Evolutionary conservation across 1,140 invertebrate species (phyloP).

Genomic region (Scaptomyza hsui): DNA sequence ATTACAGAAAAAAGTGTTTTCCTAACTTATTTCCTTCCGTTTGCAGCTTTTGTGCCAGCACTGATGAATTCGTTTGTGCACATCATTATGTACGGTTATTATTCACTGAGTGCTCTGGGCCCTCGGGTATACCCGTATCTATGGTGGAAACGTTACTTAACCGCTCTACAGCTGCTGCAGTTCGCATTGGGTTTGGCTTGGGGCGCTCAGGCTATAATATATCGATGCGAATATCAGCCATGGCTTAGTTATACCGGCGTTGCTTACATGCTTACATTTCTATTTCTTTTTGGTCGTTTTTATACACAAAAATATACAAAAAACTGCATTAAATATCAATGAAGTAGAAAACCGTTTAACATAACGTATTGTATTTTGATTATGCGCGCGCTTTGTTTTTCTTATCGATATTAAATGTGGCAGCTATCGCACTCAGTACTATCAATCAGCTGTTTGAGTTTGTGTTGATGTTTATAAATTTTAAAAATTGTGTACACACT

Average conservation of each 20-base stretch:
- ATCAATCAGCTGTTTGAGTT: conserved; percentile 41
- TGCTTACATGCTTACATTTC: conserved; percentile 63
- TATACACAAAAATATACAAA: conserved; percentile 54
- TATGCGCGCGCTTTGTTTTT: neutral
- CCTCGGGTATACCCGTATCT: conserved; percentile 91
- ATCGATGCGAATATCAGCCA: conserved; percentile 52
- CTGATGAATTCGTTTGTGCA: conserved; percentile 96
- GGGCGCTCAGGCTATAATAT: conserved; percentile 41
- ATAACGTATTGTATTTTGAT: too few species aligned
- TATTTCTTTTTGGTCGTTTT: conserved; percentile 67
- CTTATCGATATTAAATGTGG: conserved; percentile 28
- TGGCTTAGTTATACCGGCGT: conserved; percentile 48
- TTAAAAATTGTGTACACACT: conserved; percentile 45
- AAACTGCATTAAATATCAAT: conserved; percentile 11
- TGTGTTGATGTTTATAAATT: conserved; percentile 5
- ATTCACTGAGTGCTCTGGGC: conserved; percentile 93
- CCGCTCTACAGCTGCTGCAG: conserved; percentile 89
- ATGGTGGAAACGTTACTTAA: conserved; percentile 98
- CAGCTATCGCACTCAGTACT: conserved; percentile 16
- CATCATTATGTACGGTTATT: conserved; percentile 97
- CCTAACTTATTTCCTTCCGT: neutral
- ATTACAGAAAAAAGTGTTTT: neutral
- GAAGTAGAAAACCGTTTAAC: neutral
- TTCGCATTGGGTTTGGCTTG: conserved; percentile 62
- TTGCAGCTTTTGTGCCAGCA: conserved; percentile 92